Evolutionary conservation across 2,888 invertebrate genomes (phyloP).

Genomic region (Eupithecia vulgata): DNA sequence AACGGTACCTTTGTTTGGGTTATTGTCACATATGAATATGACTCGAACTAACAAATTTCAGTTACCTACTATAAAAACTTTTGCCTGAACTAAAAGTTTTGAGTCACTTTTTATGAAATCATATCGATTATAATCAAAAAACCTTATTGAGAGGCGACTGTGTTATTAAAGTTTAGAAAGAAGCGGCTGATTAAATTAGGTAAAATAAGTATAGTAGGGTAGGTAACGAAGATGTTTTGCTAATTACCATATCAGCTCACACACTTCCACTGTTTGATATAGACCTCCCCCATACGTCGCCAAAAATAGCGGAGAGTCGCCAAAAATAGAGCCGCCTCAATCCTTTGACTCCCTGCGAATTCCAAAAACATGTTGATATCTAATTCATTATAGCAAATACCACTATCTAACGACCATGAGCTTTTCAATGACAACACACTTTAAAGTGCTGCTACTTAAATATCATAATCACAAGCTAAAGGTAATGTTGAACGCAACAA

Average conservation of each 20-base stretch:
- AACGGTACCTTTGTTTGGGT: background rate
- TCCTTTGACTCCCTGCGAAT: background rate
- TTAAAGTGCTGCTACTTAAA: conserved; percentile 4
- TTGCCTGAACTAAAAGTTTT: background rate
- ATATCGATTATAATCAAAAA: background rate
- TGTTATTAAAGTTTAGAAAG: background rate
- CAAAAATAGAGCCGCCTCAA: background rate
- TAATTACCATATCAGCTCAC: background rate
- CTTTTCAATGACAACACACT: conserved; percentile 2
- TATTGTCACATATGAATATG: background rate
- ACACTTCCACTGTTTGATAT: background rate
- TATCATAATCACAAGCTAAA: background rate
- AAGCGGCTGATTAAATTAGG: background rate
- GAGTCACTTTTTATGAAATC: background rate
- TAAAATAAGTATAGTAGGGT: background rate
- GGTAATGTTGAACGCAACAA: conserved; percentile 5
- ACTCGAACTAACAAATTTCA: background rate
- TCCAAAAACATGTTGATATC: background rate
- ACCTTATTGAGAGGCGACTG: background rate
- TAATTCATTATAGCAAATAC: background rate
- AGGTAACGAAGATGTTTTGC: background rate
- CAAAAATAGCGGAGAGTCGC: no score
- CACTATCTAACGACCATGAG: background rate
- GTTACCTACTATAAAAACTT: background rate
- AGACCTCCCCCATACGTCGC: background rate